A percentile compares a stretch with the other conserved stretches of the same genome.
Conservation (phyloP, 1,140 invertebrate species). For the Drosophila nigrodunni region DNA sequence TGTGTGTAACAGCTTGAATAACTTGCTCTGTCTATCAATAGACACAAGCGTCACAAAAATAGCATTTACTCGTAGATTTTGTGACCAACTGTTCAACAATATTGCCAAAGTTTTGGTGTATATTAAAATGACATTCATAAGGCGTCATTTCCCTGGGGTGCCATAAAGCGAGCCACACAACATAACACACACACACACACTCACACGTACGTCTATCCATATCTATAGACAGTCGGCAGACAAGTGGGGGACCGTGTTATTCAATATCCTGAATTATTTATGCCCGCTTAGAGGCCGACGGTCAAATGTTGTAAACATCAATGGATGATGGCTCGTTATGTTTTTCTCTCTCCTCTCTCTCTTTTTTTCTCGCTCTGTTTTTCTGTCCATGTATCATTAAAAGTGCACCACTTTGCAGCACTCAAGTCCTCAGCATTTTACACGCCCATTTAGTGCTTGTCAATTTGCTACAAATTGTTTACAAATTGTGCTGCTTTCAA, state of each 20-base stretch:
- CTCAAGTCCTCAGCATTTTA: background rate
- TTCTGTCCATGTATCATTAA: slow-evolving; percentile 45
- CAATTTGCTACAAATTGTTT: slow-evolving; percentile 45
- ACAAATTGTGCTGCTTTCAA: slow-evolving; percentile 42
- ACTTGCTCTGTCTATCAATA: slow-evolving; percentile 63
- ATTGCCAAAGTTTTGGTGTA: slow-evolving; percentile 67
- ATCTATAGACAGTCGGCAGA: slow-evolving; percentile 48
- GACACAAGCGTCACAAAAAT: slow-evolving; percentile 66
- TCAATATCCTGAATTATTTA: slow-evolving; percentile 67
- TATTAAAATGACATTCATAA: slow-evolving; percentile 76
- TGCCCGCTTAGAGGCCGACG: slow-evolving; percentile 50
- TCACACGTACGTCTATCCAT: background rate
- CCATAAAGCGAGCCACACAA: slow-evolving; percentile 53
- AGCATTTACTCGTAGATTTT: slow-evolving; percentile 55
- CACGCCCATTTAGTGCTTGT: slow-evolving; percentile 23
- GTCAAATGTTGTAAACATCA: slow-evolving; percentile 54
- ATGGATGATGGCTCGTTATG: slow-evolving; percentile 53
- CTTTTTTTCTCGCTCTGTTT: background rate
- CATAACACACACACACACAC: slow-evolving; percentile 14
- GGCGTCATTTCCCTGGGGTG: slow-evolving; percentile 72
- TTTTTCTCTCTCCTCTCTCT: slow-evolving; percentile 34
- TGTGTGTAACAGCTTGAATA: slow-evolving; percentile 41
- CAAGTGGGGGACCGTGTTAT: slow-evolving; percentile 49
- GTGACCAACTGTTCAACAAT: slow-evolving; percentile 51
- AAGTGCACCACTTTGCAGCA: slow-evolving; percentile 18